Base-by-base conservation (phyloP, 2,113 vertebrate genomes). In the Tenebrosternarchus preto region DNA sequence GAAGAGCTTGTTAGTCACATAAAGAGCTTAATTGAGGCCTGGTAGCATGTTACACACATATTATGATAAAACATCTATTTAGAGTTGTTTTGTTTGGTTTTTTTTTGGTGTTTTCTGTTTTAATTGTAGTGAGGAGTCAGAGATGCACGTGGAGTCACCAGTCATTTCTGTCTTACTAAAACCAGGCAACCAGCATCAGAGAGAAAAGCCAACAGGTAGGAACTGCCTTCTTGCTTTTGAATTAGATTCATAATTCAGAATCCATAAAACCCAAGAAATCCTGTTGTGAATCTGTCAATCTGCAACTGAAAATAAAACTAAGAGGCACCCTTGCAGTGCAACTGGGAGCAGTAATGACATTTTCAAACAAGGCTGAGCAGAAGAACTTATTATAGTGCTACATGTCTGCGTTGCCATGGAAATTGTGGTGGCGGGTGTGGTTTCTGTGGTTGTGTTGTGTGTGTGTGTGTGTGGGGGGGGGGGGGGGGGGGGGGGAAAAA, bases 371-470 rank as follows among this genome's bases (percentile, higher is more conserved):
- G 53, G 19, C 22, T 2, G 36, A 7, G 50, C 57, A 36, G 61
- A 33, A 33, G 33, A 66, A 31, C 63, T 53, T 70, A 64, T 6
- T 8, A 82, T 80, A 66, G 46, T 79, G 31, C 19, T 74, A 29
- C 31, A 36, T 56, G 22, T 29, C 60, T 82, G 43, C 71, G 89
- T 92, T 89, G 82, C 89, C 68, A 90, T 89, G 83, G 88, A 78
- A 87, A 90, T 87, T 59, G 33, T n/a, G 29, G 20, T 53, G 43
- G 39, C 31, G 31, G 5, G 36, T 43, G 50, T 22, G 67, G 27
- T 17, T 57, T 17, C 12, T 70, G 33, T 0, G 0, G 64, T n/a
- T 6, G 36, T 61, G n/a, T 24, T 22, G 12, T 22, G 19, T 22
- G n/a, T 15, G n/a, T 11, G 61, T 3, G 8, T 17, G 63, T 17